Conservation (phyloP, 2,888 invertebrate genomes). For the Asteroscopus sphinx region DNA sequence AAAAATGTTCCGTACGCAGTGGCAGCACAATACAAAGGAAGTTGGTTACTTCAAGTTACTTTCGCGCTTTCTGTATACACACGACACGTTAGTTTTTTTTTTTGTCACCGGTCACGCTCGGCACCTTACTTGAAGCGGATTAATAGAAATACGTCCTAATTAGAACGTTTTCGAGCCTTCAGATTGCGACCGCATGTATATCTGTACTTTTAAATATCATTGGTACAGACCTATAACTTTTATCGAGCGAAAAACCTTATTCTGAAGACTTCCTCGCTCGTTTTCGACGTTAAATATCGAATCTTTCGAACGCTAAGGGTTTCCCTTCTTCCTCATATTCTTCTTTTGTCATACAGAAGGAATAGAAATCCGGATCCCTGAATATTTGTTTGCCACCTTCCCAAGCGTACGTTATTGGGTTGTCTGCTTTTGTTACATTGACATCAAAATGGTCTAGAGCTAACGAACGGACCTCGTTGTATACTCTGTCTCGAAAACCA, state of each 20-base stretch:
- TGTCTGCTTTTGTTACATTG: slow-evolving; percentile 90
- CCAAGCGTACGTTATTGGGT: slow-evolving; percentile 96
- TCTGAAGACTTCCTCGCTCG: slow-evolving; percentile 79
- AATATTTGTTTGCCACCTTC: slow-evolving; percentile 95
- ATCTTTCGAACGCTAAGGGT: slow-evolving; percentile 88
- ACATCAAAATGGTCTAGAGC: slow-evolving; percentile 95
- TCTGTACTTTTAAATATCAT: no score
- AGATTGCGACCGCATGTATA: no score
- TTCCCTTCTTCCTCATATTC: slow-evolving; percentile 97
- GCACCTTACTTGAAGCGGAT: no score
- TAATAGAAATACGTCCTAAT: no score
- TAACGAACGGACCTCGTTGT: slow-evolving; percentile 93
- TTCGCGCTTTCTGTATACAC: no score
- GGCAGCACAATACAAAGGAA: no score
- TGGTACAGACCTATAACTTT: no score
- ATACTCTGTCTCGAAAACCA: slow-evolving; percentile 93
- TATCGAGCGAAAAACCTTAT: slow-evolving; percentile 73
- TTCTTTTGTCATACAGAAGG: slow-evolving; percentile 93
- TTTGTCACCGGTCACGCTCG: no score
- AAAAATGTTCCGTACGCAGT: no score
- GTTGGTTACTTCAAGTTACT: no score
- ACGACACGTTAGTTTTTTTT: no score
- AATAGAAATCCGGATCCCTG: slow-evolving; percentile 93
- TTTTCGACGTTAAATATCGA: slow-evolving; percentile 86
- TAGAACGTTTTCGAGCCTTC: no score